Percentiles rank a stretch among this genome's conserved stretches.
phyloP scores from a whole-genome alignment of 92 coral and sea anemone genomes.

The Actinostola sp. region DNA sequence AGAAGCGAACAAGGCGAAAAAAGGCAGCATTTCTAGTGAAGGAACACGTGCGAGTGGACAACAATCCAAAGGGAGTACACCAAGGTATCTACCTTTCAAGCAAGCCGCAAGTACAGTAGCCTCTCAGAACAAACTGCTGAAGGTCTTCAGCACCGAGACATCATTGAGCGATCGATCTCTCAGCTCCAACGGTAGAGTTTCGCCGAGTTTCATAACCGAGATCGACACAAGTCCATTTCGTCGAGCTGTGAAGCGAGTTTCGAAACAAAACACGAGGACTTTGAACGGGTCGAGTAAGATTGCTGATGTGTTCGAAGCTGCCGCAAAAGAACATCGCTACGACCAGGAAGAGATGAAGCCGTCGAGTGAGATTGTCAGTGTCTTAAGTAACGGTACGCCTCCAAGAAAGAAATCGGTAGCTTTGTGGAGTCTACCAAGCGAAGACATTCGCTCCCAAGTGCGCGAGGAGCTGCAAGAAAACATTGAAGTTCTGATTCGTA shows the following conservation, averaged over 20 bases:
- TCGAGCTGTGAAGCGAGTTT: conserved; percentile 32
- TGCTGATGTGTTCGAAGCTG: conserved; percentile 1
- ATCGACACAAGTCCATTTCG: conserved; percentile 26
- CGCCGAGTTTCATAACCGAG: conserved; percentile 23
- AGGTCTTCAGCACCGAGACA: conserved; percentile 3
- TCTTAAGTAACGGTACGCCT: not conserved
- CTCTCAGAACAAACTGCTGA: conserved; percentile 10
- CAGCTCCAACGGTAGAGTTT: conserved; percentile 5
- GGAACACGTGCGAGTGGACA: not conserved
- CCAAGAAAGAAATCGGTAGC: not conserved
- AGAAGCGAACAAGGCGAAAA: conserved; percentile 8
- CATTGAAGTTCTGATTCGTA: conserved; percentile 77
- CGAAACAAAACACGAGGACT: conserved; percentile 29
- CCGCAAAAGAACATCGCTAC: not conserved
- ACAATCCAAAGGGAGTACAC: conserved; percentile 3
- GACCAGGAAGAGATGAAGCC: not conserved
- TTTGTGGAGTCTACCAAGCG: conserved; percentile 23
- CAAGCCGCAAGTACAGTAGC: conserved; percentile 27
- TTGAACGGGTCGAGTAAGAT: conserved; percentile 13
- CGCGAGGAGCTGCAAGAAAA: conserved; percentile 61
- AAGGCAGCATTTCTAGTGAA: conserved; percentile 10
- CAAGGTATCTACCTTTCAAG: not conserved
- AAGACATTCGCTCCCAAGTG: conserved; percentile 27
- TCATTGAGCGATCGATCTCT: conserved; percentile 2
- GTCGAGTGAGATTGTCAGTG: not conserved